Evolutionary conservation across 2,797 vertebrate species (phyloP), one percentile per base, ranked within the genome.

Genomic region (Rhinophrynus dorsalis): DNA sequence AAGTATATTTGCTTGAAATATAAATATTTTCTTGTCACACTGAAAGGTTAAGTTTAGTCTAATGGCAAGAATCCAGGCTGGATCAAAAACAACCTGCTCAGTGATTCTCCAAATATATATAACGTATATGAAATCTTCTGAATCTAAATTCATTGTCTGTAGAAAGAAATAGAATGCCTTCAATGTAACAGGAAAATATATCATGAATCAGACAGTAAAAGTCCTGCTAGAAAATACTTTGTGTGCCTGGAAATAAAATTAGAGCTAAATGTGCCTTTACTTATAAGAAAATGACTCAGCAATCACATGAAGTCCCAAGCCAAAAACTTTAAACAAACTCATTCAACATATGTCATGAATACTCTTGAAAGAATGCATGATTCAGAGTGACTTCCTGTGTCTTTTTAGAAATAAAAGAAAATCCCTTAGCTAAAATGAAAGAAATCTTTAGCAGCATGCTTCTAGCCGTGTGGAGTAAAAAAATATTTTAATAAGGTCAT

Each of bases 261-360:
- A 66, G 20, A 21, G 29, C 33, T 26, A 78, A 84, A 80, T 67
- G 67, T 83, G 74, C 76, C 42, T 77, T 81, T 74, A 81, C 76
- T 77, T 83, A 78, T 70, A 81, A 60, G 71, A 76, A 78, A 80
- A 79, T 83, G 74, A 83, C 77, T 86, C 79, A 79, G 58, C 57
- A 76, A 38, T 87, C 85, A 83, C 79, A 77, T 84, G 82, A 59
- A 74, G 74, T 76, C 62, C 71, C 74, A 54, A 27, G 66, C 78
- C 76, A 72, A 66, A 44, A 61, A 27, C 68, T 77, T 81, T 55
- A 81, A 80, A 65, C 70, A 78, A 78, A 81, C 60, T 26, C 4
- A 67, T 57, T 77, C 1, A 0, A 42, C 77, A 78, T 77, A 72
- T 80, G 74, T 65, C 77, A 51, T 75, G 78, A 80, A 78, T 75